Percentiles rank a stretch among this genome's conserved stretches.
These are phyloP conservation scores for Chauna torquata DNA, from an alignment of 2,113 vertebrate genomes.

Conservation along the genomic window DNA sequence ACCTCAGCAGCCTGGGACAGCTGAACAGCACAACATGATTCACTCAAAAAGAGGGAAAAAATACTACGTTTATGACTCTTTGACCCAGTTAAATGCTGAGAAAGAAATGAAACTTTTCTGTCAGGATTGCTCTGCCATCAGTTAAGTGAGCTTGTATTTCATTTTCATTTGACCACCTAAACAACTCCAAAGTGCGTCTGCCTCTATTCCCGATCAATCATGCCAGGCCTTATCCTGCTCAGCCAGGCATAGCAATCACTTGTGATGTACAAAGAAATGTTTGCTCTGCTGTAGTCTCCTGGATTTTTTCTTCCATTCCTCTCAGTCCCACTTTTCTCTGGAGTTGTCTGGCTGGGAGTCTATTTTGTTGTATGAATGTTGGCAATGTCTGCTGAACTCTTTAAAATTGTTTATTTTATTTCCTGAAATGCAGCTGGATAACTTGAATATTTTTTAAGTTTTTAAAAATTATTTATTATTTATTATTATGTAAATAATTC, in stretches of 20 bases:
- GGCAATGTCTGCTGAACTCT: background rate
- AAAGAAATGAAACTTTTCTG: background rate
- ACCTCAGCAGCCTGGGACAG: background rate
- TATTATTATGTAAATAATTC: background rate
- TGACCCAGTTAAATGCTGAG: background rate
- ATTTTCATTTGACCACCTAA: background rate
- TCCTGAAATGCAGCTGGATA: background rate
- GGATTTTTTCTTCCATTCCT: background rate
- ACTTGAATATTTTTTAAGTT: fast-evolving
- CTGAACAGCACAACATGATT: background rate
- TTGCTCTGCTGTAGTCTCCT: background rate
- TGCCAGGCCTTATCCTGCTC: background rate
- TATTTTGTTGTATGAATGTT: background rate
- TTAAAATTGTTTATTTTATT: background rate
- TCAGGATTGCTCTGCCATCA: background rate
- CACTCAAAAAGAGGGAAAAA: background rate
- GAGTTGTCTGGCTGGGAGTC: background rate
- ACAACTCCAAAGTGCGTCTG: background rate
- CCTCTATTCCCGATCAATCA: background rate
- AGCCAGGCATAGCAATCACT: background rate
- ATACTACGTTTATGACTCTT: background rate
- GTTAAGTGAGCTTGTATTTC: background rate
- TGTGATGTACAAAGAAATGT: background rate
- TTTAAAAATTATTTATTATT: too few relatives aligned
- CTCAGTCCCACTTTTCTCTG: background rate